These are phyloP conservation scores for Tribolium madens DNA, from an alignment of 1,140 invertebrate species.

Conservation along the genomic window DNA sequence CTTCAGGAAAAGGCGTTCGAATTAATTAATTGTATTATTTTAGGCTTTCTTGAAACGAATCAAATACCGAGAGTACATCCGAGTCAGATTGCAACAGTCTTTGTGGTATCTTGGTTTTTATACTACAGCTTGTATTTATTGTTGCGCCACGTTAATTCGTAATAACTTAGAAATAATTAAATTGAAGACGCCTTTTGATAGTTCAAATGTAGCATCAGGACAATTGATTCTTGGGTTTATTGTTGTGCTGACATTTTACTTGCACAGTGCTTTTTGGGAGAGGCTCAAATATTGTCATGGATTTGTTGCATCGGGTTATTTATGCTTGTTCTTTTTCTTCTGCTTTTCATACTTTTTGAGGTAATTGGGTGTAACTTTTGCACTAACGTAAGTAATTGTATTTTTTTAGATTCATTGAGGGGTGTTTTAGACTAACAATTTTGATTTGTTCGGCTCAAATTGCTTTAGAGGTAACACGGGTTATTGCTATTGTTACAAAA, in stretches of 20 bases:
- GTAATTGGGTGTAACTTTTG: constrained; percentile 32
- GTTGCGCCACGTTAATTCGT: constrained; percentile 41
- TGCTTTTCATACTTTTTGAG: constrained; percentile 47
- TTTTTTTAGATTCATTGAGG: constrained; percentile 49
- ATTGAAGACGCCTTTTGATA: background rate
- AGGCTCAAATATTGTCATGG: constrained; percentile 2
- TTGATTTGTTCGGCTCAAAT: constrained; percentile 24
- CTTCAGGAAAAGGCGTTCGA: background rate
- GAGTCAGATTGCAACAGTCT: constrained; percentile 32
- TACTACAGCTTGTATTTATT: constrained; percentile 44
- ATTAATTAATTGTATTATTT: constrained; percentile 13
- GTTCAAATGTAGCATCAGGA: constrained; percentile 10
- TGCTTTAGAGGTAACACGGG: constrained; percentile 14
- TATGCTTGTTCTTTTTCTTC: constrained; percentile 9
- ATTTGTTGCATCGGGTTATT: background rate
- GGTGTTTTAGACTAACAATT: constrained; percentile 38
- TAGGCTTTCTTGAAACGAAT: constrained; percentile 45
- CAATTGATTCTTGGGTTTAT: constrained; percentile 47
- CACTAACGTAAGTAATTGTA: background rate
- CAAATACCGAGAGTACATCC: constrained; percentile 42
- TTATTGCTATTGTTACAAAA: background rate
- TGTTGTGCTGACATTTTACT: constrained; percentile 42
- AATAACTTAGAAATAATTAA: constrained; percentile 35
- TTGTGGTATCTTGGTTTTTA: constrained; percentile 50
- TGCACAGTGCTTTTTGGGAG: constrained; percentile 27